Evolutionary conservation across 2,113 vertebrate genomes (phyloP).

Genomic region (Grallaria varia): DNA sequence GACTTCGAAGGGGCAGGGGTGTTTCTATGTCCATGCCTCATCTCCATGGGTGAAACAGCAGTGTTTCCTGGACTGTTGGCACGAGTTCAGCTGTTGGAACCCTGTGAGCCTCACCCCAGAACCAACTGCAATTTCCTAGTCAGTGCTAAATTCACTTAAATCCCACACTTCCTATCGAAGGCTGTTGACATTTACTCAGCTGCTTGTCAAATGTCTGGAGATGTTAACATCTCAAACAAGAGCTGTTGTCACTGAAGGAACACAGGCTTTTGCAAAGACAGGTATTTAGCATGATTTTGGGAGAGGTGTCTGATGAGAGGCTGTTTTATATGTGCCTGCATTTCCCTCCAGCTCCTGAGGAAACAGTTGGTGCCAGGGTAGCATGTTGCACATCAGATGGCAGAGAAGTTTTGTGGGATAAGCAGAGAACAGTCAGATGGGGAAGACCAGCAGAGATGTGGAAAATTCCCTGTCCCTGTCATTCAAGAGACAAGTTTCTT

Average conservation of each 20-base stretch:
- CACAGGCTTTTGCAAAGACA: not conserved
- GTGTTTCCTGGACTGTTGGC: not conserved
- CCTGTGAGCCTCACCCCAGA: not conserved
- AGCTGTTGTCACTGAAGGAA: slow-evolving; percentile 13
- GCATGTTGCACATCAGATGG: not conserved
- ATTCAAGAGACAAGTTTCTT: not conserved
- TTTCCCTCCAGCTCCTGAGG: not conserved
- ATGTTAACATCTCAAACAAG: slow-evolving; percentile 33
- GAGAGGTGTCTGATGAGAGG: not conserved
- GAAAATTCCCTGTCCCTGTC: not conserved
- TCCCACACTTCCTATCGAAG: slow-evolving; percentile 27
- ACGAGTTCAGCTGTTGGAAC: not conserved
- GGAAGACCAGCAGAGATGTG: not conserved
- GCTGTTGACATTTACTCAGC: slow-evolving; percentile 57
- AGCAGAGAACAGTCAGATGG: not conserved
- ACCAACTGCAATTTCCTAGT: not conserved
- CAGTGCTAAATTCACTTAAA: not conserved
- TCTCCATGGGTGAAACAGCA: not conserved
- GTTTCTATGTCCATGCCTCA: not conserved
- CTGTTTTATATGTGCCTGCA: not conserved
- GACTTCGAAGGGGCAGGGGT: not conserved
- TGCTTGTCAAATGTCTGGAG: slow-evolving; percentile 50
- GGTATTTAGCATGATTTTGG: not conserved
- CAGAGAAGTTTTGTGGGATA: not conserved
- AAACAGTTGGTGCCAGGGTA: not conserved